Conservation (phyloP, 2,888 invertebrate genomes). For the Drosophila maculinotata region DNA sequence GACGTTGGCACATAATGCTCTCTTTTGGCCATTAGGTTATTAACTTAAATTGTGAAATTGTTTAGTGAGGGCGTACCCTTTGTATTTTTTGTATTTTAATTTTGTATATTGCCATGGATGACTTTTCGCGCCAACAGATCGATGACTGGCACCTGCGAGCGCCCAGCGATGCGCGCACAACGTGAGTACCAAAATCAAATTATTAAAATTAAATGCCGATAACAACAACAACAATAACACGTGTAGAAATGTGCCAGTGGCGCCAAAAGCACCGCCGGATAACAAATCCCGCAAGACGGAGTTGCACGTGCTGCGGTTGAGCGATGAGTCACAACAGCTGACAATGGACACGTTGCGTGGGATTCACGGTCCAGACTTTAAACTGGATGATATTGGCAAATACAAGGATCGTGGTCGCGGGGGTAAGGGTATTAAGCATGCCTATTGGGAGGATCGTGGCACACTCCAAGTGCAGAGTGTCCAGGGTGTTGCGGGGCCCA, state of each 20-base stretch:
- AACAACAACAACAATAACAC: too few species aligned
- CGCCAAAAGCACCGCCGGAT: conserved; percentile 84
- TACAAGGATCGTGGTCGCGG: conserved; percentile 89
- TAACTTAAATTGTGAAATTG: conserved; percentile 42
- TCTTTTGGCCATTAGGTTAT: conserved; percentile 23
- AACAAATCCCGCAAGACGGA: conserved; percentile 89
- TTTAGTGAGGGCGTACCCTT: conserved; percentile 2
- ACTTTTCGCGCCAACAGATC: conserved; percentile 87
- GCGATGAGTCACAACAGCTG: conserved; percentile 89
- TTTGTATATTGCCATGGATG: conserved; percentile 88
- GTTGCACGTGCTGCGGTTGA: conserved; percentile 90
- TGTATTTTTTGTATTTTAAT: neutral
- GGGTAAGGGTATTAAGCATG: conserved; percentile 88
- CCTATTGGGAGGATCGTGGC: conserved; percentile 92
- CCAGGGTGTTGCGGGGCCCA: conserved; percentile 79
- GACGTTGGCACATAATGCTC: conserved; percentile 13
- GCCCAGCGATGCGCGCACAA: conserved; percentile 88
- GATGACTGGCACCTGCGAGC: conserved; percentile 89
- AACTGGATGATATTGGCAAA: conserved; percentile 86
- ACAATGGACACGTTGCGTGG: conserved; percentile 90
- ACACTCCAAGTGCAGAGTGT: conserved; percentile 89
- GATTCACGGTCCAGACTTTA: conserved; percentile 90
- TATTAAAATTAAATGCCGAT: neutral
- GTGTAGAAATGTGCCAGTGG: conserved; percentile 83
- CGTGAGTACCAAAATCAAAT: conserved; percentile 65